phyloP scores from a whole-genome alignment of 2,113 vertebrate genomes.

The Raja brachyura region DNA sequence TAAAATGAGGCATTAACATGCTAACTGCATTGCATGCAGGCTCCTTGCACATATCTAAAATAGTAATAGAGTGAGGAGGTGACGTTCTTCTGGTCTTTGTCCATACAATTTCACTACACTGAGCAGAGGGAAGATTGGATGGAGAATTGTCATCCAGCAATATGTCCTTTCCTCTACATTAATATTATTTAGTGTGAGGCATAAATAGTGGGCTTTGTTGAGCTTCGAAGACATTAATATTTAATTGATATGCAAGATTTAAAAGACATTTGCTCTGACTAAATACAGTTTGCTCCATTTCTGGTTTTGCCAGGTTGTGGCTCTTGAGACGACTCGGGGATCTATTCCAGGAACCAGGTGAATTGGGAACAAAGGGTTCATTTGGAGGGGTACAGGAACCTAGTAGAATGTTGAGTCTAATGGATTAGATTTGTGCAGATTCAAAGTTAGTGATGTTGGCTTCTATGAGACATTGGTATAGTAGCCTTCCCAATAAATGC shows the following conservation, averaged over 20 bases:
- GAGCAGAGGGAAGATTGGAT: background rate
- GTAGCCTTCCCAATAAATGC: too few species aligned
- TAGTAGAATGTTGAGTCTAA: too few species aligned
- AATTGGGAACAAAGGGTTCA: too few species aligned
- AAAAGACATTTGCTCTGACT: background rate
- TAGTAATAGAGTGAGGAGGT: background rate
- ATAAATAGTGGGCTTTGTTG: background rate
- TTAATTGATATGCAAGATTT: background rate
- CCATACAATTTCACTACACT: background rate
- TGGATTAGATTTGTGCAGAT: too few species aligned
- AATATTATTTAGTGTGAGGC: background rate
- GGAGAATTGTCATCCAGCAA: background rate
- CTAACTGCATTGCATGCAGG: background rate
- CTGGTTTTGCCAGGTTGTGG: background rate
- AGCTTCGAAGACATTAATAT: background rate
- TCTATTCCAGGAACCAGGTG: too few species aligned
- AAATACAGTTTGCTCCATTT: background rate
- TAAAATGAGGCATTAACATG: background rate
- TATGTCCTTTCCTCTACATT: background rate
- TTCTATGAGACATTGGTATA: too few species aligned
- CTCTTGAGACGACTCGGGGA: too few species aligned
- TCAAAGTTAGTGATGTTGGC: too few species aligned
- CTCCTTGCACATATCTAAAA: background rate
- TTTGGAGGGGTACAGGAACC: too few species aligned
- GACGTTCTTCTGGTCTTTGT: background rate